These are phyloP conservation scores for Atlantisia rogersi DNA, from an alignment of 2,113 vertebrate genomes.

Conservation along the genomic window DNA sequence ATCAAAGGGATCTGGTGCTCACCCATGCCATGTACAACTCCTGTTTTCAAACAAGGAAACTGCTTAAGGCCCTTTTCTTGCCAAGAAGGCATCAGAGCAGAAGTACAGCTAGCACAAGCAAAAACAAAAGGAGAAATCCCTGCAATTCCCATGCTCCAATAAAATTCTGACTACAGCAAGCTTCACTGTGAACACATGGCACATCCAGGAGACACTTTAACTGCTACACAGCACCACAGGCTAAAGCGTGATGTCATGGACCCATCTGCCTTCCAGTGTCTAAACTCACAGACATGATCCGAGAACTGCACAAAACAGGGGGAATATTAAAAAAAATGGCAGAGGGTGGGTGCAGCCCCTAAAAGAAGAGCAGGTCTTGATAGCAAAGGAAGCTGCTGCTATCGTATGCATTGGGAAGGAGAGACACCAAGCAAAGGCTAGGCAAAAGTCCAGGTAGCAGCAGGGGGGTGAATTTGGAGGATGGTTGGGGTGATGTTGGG, in stretches of 20 bases:
- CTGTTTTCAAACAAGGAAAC: background rate
- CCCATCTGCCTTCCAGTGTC: background rate
- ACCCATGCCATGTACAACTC: fast-evolving
- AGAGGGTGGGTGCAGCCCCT: background rate
- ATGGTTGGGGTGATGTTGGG: background rate
- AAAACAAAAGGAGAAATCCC: background rate
- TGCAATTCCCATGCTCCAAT: background rate
- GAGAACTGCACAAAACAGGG: background rate
- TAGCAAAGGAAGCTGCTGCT: background rate
- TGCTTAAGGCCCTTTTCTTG: background rate
- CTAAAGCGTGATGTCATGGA: background rate
- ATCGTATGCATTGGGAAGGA: background rate
- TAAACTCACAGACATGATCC: background rate
- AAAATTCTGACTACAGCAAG: background rate
- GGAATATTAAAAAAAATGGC: fast-evolving
- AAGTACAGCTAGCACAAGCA: background rate
- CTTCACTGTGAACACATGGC: fast-evolving
- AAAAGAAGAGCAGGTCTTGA: background rate
- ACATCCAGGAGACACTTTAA: background rate
- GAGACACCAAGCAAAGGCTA: background rate
- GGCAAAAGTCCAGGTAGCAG: background rate
- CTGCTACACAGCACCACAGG: fast-evolving
- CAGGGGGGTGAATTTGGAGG: background rate
- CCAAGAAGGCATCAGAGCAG: background rate
- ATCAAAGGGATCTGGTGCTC: constrained; percentile 7